Conservation (phyloP, 2,888 invertebrate species). For the Metacarcinus magister region DNA sequence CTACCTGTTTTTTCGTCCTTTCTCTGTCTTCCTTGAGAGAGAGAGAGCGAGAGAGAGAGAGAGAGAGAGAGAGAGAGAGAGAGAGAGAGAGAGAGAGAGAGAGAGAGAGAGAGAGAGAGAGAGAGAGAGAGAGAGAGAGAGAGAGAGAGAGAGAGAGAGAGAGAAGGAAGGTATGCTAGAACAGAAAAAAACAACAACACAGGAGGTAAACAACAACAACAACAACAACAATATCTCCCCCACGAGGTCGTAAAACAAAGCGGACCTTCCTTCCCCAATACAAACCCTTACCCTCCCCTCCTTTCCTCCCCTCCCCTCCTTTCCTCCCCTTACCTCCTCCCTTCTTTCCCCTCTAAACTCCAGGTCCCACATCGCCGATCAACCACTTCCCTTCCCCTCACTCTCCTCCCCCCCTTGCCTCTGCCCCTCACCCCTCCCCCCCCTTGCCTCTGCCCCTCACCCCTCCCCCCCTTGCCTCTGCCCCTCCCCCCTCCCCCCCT, state of each 20-base stretch:
- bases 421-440: background rate
- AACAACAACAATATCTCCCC: too few species aligned
- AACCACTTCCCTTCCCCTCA: background rate
- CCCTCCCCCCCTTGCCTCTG: background rate
- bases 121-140: too few species aligned
- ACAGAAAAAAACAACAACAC: too few species aligned
- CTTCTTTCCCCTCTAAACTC: background rate
- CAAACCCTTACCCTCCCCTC: background rate
- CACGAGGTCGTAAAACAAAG: too few species aligned
- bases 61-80: too few species aligned
- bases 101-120: too few species aligned
- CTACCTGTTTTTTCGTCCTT: background rate
- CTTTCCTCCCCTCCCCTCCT: background rate
- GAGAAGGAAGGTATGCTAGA: too few species aligned
- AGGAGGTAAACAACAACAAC: too few species aligned
- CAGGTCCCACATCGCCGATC: too few species aligned
- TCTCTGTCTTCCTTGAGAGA: background rate
- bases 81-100: too few species aligned
- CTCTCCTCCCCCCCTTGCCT: background rate
- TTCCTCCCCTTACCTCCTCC: background rate
- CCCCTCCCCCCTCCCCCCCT: background rate
- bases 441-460: background rate
- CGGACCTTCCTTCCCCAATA: background rate
- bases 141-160: too few species aligned
- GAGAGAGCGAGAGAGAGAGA: too few species aligned